Evolutionary conservation across 2,797 vertebrate species (phyloP).

Genomic region (Centroberyx gerrardi): DNA sequence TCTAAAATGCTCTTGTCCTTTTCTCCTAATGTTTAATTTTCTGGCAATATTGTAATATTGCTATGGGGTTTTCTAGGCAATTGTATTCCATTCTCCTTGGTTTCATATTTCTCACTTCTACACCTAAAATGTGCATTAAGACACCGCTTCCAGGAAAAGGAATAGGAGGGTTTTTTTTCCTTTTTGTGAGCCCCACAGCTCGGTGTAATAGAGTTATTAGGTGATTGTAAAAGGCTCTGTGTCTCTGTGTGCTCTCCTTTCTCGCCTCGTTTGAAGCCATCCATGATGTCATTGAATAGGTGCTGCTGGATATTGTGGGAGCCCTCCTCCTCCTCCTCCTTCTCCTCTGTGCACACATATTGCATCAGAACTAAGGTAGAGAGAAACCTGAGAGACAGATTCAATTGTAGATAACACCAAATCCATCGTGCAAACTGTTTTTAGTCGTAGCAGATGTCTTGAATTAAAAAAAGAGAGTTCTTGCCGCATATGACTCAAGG

Average conservation of each 20-base stretch:
- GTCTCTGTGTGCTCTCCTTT: slow-evolving; percentile 81
- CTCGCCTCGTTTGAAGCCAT: slow-evolving; percentile 83
- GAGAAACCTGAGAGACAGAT: slow-evolving; percentile 78
- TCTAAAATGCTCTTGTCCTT: slow-evolving; percentile 83
- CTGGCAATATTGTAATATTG: slow-evolving; percentile 86
- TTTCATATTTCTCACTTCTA: slow-evolving; percentile 89
- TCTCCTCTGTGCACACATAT: slow-evolving; percentile 70
- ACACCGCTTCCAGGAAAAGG: slow-evolving; percentile 87
- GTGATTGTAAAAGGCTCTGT: slow-evolving; percentile 88
- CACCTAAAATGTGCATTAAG: slow-evolving; percentile 89
- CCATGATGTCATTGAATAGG: slow-evolving; percentile 88
- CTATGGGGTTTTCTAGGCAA: slow-evolving; percentile 82
- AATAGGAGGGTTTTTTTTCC: slow-evolving; percentile 71
- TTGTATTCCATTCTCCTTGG: slow-evolving; percentile 83
- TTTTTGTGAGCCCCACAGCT: slow-evolving; percentile 84
- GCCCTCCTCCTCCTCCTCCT: slow-evolving; percentile 57
- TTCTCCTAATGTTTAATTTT: slow-evolving; percentile 89
- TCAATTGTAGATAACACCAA: slow-evolving; percentile 82
- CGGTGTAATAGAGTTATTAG: slow-evolving; percentile 90
- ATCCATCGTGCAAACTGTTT: slow-evolving; percentile 79
- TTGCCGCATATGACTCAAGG: slow-evolving; percentile 74
- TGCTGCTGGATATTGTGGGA: slow-evolving; percentile 83
- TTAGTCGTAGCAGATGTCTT: slow-evolving; percentile 82
- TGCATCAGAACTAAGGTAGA: slow-evolving; percentile 78
- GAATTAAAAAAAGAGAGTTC: slow-evolving; percentile 70